Base-by-base conservation (phyloP, 92 coral and sea anemone genomes). In the Umimayanthus kanabou region DNA sequence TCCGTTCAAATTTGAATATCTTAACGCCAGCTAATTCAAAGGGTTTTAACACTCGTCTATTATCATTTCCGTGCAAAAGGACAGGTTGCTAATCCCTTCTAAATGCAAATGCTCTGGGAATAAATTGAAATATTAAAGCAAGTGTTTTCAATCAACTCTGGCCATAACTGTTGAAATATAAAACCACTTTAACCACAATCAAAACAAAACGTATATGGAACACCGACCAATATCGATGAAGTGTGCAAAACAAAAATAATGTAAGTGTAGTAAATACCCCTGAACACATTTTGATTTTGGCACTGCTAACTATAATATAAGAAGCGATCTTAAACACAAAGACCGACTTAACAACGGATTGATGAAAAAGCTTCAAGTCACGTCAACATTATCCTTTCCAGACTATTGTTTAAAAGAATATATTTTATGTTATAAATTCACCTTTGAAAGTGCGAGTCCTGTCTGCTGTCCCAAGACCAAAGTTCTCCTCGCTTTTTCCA, bases 381-480 rank as follows among this genome's bases (percentile, higher is more conserved):
- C 23, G 65, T 57, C 69, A 61, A 61, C 9, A 33, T 30, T 73
- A 73, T 33, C 49, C 78, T 15, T 73, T 39, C 28, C 40, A 33
- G 30, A 47, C 37, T 30, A 4, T 18, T 13, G 10, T 18, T 28
- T 33, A 22, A 53, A 6, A 18, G 53, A 42, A 20, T 82, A 9
- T 61, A 23, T 61, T 61, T 61, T 25, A 9, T 61, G 4, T 23
- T 9, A 2, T 61, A 61, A 61, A 61, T 61, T 61, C n/a, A 70
- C 89, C 80, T 87, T 79, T 83, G 90, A 95, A 95, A 65, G 50
- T 81, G 30, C 94, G 94, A 50, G 84, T 74, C 74, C 98, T 87
- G 72, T 82, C 82, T 37, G 96, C 92, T 18, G 72, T 57, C 6
- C 98, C 98, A 29, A 95, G 93, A 53, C 98, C 98, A 69, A 85